A percentile compares a stretch with the other conserved stretches of the same genome.
phyloP scores from a whole-genome alignment of 2,797 vertebrate species.

The Crocidura indochinensis region DNA sequence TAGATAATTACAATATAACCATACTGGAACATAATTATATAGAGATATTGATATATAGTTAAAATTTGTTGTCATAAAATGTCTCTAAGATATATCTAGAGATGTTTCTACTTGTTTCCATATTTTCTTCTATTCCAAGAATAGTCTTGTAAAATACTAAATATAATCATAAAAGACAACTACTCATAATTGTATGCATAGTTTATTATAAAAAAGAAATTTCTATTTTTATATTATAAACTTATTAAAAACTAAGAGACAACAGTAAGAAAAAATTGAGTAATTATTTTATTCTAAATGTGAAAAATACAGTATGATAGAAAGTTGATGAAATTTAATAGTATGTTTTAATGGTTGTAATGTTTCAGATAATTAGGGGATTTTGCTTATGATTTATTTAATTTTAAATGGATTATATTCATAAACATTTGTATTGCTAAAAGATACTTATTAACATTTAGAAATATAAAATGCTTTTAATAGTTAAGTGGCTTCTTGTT shows the following conservation, averaged over 20 bases:
- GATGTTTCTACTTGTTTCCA: conserved; percentile 27
- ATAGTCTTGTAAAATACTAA: conserved; percentile 12
- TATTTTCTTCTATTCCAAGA: conserved; percentile 6
- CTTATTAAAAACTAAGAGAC: conserved; percentile 10
- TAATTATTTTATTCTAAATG: conserved; percentile 38
- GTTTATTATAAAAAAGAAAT: too few relatives aligned
- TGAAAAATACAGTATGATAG: neutral
- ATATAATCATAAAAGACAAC: neutral
- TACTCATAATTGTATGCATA: neutral
- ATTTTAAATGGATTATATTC: neutral
- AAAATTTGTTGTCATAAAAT: conserved; percentile 8
- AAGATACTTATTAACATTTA: conserved; percentile 21
- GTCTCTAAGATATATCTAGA: conserved; percentile 29
- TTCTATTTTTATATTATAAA: conserved; percentile 29
- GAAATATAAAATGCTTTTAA: conserved; percentile 44
- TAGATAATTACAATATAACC: conserved; percentile 2
- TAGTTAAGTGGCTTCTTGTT: conserved; percentile 2
- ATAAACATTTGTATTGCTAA: neutral
- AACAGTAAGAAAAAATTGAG: neutral
- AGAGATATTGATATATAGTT: neutral
- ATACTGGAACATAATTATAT: conserved; percentile 41
- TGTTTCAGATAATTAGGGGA: conserved; percentile 11
- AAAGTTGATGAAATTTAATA: conserved; percentile 9
- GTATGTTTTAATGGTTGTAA: neutral
- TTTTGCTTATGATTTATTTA: conserved; percentile 16